Conservation (phyloP, 1,140 invertebrate genomes). For the Semibalanus balanoides region DNA sequence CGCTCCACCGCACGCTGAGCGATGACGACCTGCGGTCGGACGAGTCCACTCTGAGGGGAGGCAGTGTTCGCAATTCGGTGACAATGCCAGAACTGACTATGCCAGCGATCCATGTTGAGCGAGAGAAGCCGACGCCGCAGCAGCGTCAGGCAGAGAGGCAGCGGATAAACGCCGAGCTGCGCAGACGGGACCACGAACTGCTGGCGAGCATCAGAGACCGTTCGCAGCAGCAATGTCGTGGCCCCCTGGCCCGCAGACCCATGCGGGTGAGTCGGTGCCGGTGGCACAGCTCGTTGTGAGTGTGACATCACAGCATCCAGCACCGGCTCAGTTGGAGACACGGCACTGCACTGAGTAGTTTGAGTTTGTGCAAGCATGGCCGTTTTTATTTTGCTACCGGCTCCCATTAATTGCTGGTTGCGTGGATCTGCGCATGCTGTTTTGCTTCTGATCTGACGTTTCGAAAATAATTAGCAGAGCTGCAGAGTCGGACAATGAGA, state of each 20-base stretch:
- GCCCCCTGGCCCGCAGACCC: background rate
- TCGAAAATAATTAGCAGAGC: too few relatives aligned
- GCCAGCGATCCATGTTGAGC: background rate
- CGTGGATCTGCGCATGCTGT: too few relatives aligned
- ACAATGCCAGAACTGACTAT: background rate
- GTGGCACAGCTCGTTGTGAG: background rate
- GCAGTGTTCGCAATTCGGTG: background rate
- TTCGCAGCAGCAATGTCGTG: background rate
- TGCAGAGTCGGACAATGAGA: too few relatives aligned
- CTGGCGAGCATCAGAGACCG: background rate
- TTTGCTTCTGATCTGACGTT: too few relatives aligned
- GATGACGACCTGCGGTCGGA: background rate
- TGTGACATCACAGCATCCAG: too few relatives aligned
- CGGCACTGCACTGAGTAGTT: too few relatives aligned
- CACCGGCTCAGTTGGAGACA: too few relatives aligned
- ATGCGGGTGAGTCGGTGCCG: background rate
- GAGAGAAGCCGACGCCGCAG: background rate
- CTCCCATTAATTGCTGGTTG: too few relatives aligned
- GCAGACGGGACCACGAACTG: background rate
- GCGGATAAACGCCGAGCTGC: background rate
- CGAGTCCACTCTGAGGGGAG: background rate
- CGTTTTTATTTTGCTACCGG: too few relatives aligned
- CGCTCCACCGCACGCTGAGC: background rate
- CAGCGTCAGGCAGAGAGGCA: background rate
- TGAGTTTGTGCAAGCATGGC: too few relatives aligned